Percentiles rank a stretch among this genome's conserved stretches.
Conservation (phyloP, 2,113 vertebrate species). For the Thryonomys swinderianus region DNA sequence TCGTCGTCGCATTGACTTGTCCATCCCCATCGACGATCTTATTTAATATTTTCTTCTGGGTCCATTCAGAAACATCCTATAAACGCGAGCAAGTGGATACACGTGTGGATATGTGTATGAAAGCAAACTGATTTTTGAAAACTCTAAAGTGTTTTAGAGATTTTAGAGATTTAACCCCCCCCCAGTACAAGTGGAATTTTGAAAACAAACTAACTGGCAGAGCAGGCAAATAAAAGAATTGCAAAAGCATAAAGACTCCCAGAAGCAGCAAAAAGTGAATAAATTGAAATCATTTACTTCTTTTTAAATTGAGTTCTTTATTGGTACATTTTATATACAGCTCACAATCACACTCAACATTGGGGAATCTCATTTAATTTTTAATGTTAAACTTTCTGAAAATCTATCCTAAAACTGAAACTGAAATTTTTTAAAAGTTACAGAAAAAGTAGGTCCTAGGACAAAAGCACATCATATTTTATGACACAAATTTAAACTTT, state of each 20-base stretch:
- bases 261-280: background rate
- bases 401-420: background rate
- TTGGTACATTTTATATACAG: too few species aligned
- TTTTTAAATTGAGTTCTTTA: too few species aligned
- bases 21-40: background rate
- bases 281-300: background rate
- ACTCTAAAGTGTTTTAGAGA: background rate
- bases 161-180: too few species aligned
- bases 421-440: background rate
- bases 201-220: background rate
- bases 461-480: background rate
- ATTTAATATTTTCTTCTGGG: background rate
- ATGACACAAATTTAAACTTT: background rate
- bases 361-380: too few species aligned
- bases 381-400: background rate
- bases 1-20: background rate
- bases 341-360: too few species aligned
- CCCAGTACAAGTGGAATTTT: background rate
- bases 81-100: background rate
- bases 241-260: background rate
- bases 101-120: background rate
- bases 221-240: background rate
- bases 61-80: background rate
- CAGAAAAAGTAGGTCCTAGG: background rate
- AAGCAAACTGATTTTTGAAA: background rate